Evolutionary conservation across 2,797 vertebrate genomes (phyloP).

Genomic region (Bovichtus variegatus): DNA sequence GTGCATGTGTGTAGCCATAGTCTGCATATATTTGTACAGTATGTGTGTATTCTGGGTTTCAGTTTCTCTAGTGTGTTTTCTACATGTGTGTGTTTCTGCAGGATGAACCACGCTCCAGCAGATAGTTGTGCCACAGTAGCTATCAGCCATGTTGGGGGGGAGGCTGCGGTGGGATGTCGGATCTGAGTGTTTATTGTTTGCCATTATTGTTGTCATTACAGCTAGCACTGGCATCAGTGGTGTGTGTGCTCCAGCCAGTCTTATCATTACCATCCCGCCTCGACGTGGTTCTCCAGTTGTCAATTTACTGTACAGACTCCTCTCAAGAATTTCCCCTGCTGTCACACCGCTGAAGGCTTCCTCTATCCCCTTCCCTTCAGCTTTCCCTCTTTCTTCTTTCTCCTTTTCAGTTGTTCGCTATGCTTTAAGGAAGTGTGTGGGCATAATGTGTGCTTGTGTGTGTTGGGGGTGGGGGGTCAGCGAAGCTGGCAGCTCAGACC

Average conservation of each 20-base stretch:
- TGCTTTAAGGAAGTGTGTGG: slow-evolving; percentile 63
- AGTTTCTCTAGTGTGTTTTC: background rate
- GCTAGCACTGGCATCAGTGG: slow-evolving; percentile 46
- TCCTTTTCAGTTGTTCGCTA: slow-evolving; percentile 63
- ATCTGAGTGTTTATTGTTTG: slow-evolving; percentile 74
- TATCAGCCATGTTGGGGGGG: slow-evolving; percentile 29
- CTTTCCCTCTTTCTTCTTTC: slow-evolving; percentile 61
- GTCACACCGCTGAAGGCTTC: slow-evolving; percentile 68
- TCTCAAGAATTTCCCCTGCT: slow-evolving; percentile 66
- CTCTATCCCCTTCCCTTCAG: slow-evolving; percentile 48
- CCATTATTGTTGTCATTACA: slow-evolving; percentile 75
- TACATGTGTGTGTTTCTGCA: slow-evolving; percentile 19
- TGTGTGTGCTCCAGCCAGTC: slow-evolving; percentile 55
- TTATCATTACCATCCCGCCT: slow-evolving; percentile 63
- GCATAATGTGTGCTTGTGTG: slow-evolving; percentile 50
- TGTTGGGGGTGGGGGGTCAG: slow-evolving; percentile 83
- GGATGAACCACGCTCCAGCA: slow-evolving; percentile 12
- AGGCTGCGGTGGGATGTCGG: slow-evolving; percentile 38
- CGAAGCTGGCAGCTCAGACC: slow-evolving; percentile 86
- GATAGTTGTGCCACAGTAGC: slow-evolving; percentile 33
- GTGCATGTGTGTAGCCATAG: slow-evolving; percentile 6
- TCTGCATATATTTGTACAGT: slow-evolving; percentile 23
- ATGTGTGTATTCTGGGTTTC: slow-evolving; percentile 20
- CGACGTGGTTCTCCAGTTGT: slow-evolving; percentile 61
- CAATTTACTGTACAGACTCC: slow-evolving; percentile 65